Evolutionary conservation across 2,113 vertebrate species (phyloP).

Genomic region (Diglossa brunneiventris): DNA sequence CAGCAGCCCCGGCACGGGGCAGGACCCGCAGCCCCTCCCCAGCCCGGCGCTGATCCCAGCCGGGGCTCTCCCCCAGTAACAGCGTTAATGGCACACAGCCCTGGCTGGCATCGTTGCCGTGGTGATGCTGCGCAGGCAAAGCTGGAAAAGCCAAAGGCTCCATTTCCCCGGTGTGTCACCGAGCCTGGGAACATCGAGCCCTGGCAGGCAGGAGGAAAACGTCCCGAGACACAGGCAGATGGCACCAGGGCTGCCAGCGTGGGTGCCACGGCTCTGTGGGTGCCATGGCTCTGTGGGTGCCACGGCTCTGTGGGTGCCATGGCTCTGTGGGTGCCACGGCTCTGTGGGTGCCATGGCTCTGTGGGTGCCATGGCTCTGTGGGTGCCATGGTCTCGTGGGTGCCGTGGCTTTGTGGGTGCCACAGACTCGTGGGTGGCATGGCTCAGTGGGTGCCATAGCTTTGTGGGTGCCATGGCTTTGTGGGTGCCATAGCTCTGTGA

Average conservation of each 20-base stretch:
- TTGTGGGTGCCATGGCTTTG: too few species aligned
- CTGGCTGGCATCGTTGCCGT: conserved; percentile 6
- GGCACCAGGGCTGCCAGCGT: background rate
- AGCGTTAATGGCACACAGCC: background rate
- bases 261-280: too few species aligned
- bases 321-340: too few species aligned
- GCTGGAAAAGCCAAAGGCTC: conserved; percentile 19
- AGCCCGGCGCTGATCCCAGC: fast-evolving
- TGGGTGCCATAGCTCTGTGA: too few species aligned
- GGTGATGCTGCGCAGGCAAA: conserved; percentile 42
- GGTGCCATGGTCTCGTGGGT: too few species aligned
- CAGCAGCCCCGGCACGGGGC: background rate
- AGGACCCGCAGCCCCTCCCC: background rate
- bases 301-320: too few species aligned
- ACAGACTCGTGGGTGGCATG: too few species aligned
- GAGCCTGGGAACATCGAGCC: background rate
- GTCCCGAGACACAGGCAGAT: fast-evolving
- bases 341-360: too few species aligned
- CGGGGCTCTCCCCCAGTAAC: background rate
- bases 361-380: too few species aligned
- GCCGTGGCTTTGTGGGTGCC: too few species aligned
- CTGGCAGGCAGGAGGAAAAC: background rate
- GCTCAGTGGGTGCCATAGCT: too few species aligned
- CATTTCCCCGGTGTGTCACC: background rate
- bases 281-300: too few species aligned